Conservation (phyloP, 2,888 invertebrate species). For the Andrena trimmerana region DNA sequence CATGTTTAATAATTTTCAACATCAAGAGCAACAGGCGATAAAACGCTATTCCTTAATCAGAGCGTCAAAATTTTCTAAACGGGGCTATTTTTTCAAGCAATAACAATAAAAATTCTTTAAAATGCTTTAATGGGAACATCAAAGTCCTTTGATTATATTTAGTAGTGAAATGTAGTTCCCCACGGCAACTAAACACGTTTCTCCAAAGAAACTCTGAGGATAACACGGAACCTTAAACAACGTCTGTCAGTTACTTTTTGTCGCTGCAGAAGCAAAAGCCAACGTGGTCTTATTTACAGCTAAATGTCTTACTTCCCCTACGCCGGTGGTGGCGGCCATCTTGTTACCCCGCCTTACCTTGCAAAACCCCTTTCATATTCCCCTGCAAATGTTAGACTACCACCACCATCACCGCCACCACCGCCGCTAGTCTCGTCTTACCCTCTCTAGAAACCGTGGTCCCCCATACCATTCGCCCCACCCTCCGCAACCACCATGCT, state of each 20-base stretch:
- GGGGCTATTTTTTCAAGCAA: too few relatives aligned
- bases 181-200: neutral
- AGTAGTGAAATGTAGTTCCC: neutral
- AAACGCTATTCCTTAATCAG: neutral
- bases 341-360: slow-evolving; percentile 82
- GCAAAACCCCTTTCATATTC: slow-evolving; percentile 74
- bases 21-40: neutral
- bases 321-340: slow-evolving; percentile 81
- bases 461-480: slow-evolving; percentile 72
- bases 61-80: too few relatives aligned
- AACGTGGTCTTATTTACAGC: slow-evolving; percentile 66
- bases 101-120: neutral
- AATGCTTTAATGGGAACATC: neutral
- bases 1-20: too few relatives aligned
- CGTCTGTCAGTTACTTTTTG: slow-evolving; percentile 39
- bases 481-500: slow-evolving; percentile 72
- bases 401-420: slow-evolving; percentile 69
- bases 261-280: slow-evolving; percentile 26
- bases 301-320: slow-evolving; percentile 82
- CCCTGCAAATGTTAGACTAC: slow-evolving; percentile 79
- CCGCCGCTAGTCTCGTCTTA: slow-evolving; percentile 76
- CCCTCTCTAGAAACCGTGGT: slow-evolving; percentile 75
- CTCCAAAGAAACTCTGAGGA: neutral
- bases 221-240: neutral
- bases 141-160: neutral